phyloP scores from a whole-genome alignment of 1,140 invertebrate genomes.

The Paralvinella palmiformis region DNA sequence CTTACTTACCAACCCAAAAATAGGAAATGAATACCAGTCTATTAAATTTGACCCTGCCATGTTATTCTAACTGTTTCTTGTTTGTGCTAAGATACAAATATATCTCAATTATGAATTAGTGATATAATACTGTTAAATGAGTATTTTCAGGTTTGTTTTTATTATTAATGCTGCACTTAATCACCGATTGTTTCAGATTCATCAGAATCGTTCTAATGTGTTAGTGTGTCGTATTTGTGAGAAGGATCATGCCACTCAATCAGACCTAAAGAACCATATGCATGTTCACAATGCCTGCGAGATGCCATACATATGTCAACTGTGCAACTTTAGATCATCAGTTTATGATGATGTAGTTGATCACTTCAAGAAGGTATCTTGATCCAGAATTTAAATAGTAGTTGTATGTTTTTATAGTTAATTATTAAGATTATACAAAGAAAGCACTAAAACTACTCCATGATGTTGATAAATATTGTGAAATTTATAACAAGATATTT shows the following conservation, averaged over 20 bases:
- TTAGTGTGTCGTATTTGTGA: conserved; percentile 47
- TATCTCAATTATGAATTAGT: neutral
- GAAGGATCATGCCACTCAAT: conserved; percentile 36
- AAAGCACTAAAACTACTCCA: no score
- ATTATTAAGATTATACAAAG: no score
- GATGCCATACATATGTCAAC: conserved; percentile 46
- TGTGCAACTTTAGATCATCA: conserved; percentile 43
- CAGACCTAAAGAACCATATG: conserved; percentile 37
- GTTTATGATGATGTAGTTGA: conserved; percentile 48
- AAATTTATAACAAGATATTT: no score
- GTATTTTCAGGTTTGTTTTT: no score
- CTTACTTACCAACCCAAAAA: no score
- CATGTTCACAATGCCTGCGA: conserved; percentile 39
- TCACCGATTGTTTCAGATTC: conserved; percentile 37
- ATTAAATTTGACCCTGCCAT: no score
- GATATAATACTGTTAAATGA: neutral
- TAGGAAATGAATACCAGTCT: no score
- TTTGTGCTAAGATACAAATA: neutral
- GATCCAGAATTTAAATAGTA: no score
- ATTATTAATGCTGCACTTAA: no score
- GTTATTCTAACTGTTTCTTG: neutral
- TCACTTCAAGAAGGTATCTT: conserved; percentile 46
- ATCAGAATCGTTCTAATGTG: conserved; percentile 42
- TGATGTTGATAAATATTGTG: no score
- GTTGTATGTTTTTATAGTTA: no score